These are phyloP conservation scores for Octopus sinensis DNA, from an alignment of 1,140 invertebrate species.

Conservation along the genomic window DNA sequence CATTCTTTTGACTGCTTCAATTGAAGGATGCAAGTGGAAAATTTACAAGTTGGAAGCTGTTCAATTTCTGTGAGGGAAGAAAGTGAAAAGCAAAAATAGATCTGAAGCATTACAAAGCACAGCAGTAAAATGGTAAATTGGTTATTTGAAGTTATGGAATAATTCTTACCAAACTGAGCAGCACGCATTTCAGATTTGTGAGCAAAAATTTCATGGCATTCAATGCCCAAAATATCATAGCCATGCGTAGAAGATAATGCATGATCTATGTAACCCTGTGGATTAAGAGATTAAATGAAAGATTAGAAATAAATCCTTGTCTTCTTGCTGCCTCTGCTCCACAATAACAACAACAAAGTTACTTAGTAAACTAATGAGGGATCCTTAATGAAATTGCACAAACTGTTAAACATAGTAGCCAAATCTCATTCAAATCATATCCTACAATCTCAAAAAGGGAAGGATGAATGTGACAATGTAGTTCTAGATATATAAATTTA, in stretches of 20 bases:
- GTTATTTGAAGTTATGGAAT: background rate
- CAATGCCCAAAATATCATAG: conserved; percentile 39
- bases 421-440: too few relatives aligned
- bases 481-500: too few relatives aligned
- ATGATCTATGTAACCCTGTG: conserved; percentile 50
- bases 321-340: too few relatives aligned
- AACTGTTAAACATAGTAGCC: too few relatives aligned
- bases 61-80: conserved; percentile 8
- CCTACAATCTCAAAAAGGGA: too few relatives aligned
- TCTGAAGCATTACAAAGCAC: background rate
- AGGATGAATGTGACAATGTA: too few relatives aligned
- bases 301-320: background rate
- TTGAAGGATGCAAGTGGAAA: background rate
- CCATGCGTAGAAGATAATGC: conserved; percentile 36
- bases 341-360: too few relatives aligned
- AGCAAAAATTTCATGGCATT: conserved; percentile 32
- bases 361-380: too few relatives aligned
- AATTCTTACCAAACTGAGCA: conserved; percentile 28
- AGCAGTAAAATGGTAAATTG: background rate
- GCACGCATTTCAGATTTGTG: conserved; percentile 33
- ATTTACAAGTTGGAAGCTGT: background rate
- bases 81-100: conserved; percentile 13
- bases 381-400: too few relatives aligned
- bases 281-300: conserved; percentile 20
- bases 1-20: background rate